Evolutionary conservation across 2,888 invertebrate genomes (phyloP).

Genomic region (Drosophila aldrichi): DNA sequence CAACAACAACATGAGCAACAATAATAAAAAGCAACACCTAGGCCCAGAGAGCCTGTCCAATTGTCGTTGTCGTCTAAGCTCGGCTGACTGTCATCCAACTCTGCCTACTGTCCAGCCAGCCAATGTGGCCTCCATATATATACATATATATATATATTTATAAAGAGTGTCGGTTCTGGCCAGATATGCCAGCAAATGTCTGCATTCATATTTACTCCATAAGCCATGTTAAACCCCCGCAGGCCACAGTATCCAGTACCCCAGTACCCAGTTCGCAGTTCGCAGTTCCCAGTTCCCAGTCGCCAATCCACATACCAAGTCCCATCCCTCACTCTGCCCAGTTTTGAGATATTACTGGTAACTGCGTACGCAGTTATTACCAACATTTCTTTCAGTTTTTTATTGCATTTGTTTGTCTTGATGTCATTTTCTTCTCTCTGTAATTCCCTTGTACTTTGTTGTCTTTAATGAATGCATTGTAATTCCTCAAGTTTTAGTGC

Average conservation of each 20-base stretch:
- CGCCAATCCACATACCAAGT: constrained; percentile 17
- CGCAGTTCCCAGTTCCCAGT: constrained; percentile 12
- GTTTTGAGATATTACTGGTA: constrained; percentile 40
- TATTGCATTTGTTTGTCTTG: constrained; percentile 41
- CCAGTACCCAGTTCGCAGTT: constrained; percentile 5
- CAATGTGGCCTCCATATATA: constrained; percentile 24
- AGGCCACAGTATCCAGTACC: constrained; percentile 16
- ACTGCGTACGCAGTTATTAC: constrained; percentile 71
- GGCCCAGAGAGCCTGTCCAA: constrained; percentile 58
- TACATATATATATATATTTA: constrained; percentile 6
- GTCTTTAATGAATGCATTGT: constrained; percentile 58
- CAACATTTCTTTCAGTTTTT: constrained; percentile 56
- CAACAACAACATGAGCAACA: constrained; percentile 37
- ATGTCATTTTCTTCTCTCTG: constrained; percentile 34
- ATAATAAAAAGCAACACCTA: constrained; percentile 77
- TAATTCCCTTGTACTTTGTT: constrained; percentile 42
- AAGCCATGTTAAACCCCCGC: constrained; percentile 48
- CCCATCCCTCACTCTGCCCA: constrained; percentile 34
- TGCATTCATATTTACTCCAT: constrained; percentile 63
- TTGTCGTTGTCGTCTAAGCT: constrained; percentile 61
- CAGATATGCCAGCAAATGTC: constrained; percentile 59
- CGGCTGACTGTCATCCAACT: constrained; percentile 60
- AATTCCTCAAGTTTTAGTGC: constrained; percentile 40
- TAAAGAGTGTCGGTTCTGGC: constrained; percentile 41
- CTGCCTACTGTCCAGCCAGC: constrained; percentile 58